phyloP scores from a whole-genome alignment of 2,113 vertebrate genomes.

The Peromyscus polionotus region DNA sequence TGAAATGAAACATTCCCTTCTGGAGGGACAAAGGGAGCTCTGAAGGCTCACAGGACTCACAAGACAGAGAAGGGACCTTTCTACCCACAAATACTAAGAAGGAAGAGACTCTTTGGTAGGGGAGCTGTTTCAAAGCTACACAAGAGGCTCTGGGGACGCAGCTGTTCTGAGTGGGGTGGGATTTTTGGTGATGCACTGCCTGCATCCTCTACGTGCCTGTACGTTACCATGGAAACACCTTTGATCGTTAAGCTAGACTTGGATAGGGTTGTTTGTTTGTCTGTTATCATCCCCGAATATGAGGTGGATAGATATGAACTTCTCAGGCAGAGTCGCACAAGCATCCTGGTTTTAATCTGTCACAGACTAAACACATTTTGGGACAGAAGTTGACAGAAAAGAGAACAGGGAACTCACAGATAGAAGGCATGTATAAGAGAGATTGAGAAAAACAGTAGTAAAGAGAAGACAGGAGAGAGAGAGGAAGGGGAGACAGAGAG shows the following conservation, averaged over 20 bases:
- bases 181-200: neutral
- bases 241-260: neutral
- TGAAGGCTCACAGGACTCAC: neutral
- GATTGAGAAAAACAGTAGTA: neutral
- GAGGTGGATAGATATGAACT: neutral
- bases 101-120: neutral
- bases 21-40: neutral
- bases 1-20: neutral
- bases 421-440: neutral
- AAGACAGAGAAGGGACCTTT: neutral
- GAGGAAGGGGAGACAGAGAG: no score
- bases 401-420: neutral
- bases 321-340: neutral
- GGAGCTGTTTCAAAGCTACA: neutral
- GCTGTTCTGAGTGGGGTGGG: no score
- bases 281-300: neutral
- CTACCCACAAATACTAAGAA: neutral
- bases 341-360: neutral
- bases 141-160: neutral
- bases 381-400: neutral
- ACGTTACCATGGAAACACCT: neutral
- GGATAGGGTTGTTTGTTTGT: neutral
- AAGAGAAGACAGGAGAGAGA: neutral
- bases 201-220: no score
- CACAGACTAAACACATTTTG: conserved; percentile 1